Evolutionary conservation across 2,797 vertebrate genomes (phyloP).

Genomic region (Oryzias sinensis): DNA sequence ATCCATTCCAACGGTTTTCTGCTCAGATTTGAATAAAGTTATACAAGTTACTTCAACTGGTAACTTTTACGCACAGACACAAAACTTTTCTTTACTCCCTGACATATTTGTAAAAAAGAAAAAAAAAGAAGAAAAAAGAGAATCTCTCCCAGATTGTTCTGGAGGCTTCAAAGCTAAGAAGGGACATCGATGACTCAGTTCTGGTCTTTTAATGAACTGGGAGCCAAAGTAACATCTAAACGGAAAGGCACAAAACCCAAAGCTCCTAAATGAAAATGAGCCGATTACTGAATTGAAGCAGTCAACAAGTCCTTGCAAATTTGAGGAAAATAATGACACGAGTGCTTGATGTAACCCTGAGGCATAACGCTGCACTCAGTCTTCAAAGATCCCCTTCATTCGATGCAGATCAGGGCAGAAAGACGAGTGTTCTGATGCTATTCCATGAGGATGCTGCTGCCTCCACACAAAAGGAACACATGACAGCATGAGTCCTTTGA

Average conservation of each 20-base stretch:
- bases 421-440: constrained; percentile 6
- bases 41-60: too few relatives aligned
- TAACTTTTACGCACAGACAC: too few relatives aligned
- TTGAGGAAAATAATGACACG: neutral
- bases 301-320: neutral
- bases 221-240: too few relatives aligned
- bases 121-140: too few relatives aligned
- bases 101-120: too few relatives aligned
- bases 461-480: constrained; percentile 23
- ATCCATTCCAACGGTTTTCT: too few relatives aligned
- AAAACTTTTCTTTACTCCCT: too few relatives aligned
- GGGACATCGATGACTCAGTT: too few relatives aligned
- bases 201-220: neutral
- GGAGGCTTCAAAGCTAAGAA: too few relatives aligned
- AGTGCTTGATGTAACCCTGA: neutral
- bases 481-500: constrained; percentile 37
- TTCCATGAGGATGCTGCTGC: constrained; percentile 20
- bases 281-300: neutral
- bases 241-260: neutral
- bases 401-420: neutral
- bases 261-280: neutral
- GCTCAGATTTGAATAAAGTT: too few relatives aligned
- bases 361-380: neutral
- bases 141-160: too few relatives aligned
- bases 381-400: constrained; percentile 5